A percentile compares a stretch with the other conserved stretches of the same genome.
These are phyloP conservation scores for Acanthosepion esculentum DNA, from an alignment of 2,888 invertebrate species.

Conservation along the genomic window DNA sequence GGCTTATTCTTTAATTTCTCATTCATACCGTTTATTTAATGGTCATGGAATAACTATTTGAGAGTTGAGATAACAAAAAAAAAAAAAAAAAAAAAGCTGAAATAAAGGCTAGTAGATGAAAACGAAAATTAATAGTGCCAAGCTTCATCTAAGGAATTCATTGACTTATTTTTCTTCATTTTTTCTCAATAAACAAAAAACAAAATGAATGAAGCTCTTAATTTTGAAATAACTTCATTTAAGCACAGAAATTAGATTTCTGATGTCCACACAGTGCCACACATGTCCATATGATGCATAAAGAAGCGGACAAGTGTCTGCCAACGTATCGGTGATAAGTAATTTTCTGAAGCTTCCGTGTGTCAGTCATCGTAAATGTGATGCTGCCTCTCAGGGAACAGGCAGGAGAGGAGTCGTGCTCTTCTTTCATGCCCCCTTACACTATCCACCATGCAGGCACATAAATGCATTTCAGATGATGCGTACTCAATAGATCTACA, in stretches of 20 bases:
- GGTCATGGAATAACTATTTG: too few species aligned
- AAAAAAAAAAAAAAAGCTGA: too few species aligned
- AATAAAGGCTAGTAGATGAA: too few species aligned
- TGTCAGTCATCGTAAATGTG: not conserved
- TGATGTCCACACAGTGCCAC: too few species aligned
- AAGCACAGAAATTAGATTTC: not conserved
- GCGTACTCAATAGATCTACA: not conserved
- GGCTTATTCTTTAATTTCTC: too few species aligned
- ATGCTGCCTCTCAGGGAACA: not conserved
- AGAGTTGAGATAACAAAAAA: too few species aligned
- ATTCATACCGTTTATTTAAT: too few species aligned
- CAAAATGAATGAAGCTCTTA: not conserved
- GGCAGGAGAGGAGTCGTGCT: not conserved
- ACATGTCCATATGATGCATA: not conserved
- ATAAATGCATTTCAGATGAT: not conserved
- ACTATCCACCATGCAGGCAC: not conserved
- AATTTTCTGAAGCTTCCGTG: not conserved
- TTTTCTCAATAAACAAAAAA: not conserved
- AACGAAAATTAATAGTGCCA: too few species aligned
- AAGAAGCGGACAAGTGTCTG: not conserved
- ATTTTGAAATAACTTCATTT: not conserved
- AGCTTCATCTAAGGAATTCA: too few species aligned
- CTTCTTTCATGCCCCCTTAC: not conserved
- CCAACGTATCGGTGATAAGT: not conserved
- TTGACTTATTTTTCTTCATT: too few species aligned